Evolutionary conservation across 2,888 invertebrate species (phyloP), one percentile per base, ranked within the genome.

Genomic region (Ecliptopera silaceata): DNA sequence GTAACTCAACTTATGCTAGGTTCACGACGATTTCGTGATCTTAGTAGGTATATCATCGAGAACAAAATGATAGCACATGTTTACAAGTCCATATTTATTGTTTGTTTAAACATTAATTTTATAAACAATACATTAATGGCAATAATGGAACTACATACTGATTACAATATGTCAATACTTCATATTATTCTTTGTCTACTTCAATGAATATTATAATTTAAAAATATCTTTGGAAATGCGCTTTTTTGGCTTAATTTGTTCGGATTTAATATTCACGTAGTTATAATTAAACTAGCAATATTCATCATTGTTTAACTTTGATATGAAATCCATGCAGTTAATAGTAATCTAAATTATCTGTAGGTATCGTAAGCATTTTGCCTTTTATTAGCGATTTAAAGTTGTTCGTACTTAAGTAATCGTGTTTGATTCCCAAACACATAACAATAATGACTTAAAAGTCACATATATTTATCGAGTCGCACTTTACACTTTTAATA

Each of bases 31-130:
- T n/a, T n/a, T n/a, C n/a, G n/a, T n/a, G n/a, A n/a, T n/a, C n/a
- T n/a, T 3, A 4, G 1, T 44, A 15, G 41, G 8, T 29, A 45
- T 15, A 15, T 11, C 43, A 48, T 44, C 38, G 48, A 39, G 43
- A 51, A 56, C 42, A 36, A 60, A 64, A 59, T 61, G 59, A 64
- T 52, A 56, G 57, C 32, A 62, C 54, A 20, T 59, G 50, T 61
- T 59, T 59, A 64, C 64, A 66, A 64, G 59, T 66, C 56, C 63
- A 66, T 66, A 68, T 70, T 71, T 68, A 73, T 64, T 71, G 71
- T 74, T 73, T 59, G 54, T 45, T 75, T 60, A 64, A 59, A 64
- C 62, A 74, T 75, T 69, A 70, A 44, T 63, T 71, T 36, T 69
- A 68, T 69, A 48, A 53, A 50, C 46, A 48, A 48, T 48, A 48